These are phyloP conservation scores for Orientallactaga sibirica DNA, from an alignment of 2,797 vertebrate genomes.

Conservation along the genomic window DNA sequence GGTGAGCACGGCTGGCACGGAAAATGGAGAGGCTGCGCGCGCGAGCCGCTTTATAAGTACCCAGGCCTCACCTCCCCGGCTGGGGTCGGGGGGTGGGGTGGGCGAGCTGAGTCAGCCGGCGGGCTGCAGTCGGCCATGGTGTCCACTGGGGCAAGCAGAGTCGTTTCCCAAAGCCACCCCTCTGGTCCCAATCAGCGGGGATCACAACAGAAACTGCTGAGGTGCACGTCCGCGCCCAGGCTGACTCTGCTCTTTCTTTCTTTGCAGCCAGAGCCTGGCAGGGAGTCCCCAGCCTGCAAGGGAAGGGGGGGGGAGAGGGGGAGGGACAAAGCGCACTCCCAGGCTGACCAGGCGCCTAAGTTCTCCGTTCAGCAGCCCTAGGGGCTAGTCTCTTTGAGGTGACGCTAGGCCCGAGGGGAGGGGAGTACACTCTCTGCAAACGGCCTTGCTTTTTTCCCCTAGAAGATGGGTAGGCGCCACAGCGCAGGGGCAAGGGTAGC, in stretches of 20 bases:
- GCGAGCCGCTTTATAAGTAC: constrained; percentile 90
- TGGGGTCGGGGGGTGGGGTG: constrained; percentile 55
- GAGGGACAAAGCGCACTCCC: neutral
- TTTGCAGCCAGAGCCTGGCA: constrained; percentile 45
- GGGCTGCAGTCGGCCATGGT: constrained; percentile 22
- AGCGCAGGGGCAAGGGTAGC: neutral
- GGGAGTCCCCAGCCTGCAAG: neutral
- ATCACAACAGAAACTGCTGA: constrained; percentile 87
- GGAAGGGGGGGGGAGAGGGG: no score
- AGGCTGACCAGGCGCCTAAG: neutral
- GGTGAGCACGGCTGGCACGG: neutral
- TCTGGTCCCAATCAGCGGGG: neutral
- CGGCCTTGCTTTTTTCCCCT: no score
- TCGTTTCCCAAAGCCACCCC: neutral
- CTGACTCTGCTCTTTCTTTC: constrained; percentile 87
- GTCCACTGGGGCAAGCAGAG: neutral
- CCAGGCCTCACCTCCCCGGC: constrained; percentile 81
- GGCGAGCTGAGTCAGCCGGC: constrained; percentile 94
- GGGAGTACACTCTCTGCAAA: neutral
- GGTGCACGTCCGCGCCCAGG: constrained; percentile 77
- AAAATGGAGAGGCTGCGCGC: constrained; percentile 15
- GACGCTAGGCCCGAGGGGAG: neutral
- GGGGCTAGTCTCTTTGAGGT: neutral
- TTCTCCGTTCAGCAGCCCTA: neutral
- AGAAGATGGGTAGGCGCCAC: no score